Evolutionary conservation across 2,113 vertebrate species (phyloP).

Genomic region (Anoura caudifer): DNA sequence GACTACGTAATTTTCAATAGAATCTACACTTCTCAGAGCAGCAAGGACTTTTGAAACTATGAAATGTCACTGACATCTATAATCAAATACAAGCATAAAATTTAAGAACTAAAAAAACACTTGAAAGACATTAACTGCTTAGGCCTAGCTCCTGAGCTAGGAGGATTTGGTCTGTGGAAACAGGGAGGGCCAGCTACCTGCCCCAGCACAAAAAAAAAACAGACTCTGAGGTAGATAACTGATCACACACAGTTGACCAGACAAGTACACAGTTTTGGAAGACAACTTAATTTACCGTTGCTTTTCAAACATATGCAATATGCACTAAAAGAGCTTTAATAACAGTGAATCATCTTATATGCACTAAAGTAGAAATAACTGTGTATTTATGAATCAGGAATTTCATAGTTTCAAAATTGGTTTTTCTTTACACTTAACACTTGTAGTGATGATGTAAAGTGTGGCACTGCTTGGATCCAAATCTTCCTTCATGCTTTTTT

Average conservation of each 20-base stretch:
- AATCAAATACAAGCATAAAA: slow-evolving; percentile 89
- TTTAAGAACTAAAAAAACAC: slow-evolving; percentile 89
- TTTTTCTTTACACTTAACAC: slow-evolving; percentile 87
- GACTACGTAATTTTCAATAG: slow-evolving; percentile 88
- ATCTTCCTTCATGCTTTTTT: slow-evolving; percentile 91
- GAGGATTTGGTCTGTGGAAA: slow-evolving; percentile 96
- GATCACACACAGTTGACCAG: slow-evolving; percentile 94
- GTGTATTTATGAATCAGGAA: slow-evolving; percentile 87
- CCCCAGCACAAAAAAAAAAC: slow-evolving; percentile 92
- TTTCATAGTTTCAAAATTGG: slow-evolving; percentile 89
- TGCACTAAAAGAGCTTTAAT: slow-evolving; percentile 85
- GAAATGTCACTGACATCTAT: slow-evolving; percentile 91
- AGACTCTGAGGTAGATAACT: slow-evolving; percentile 99
- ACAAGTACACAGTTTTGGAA: slow-evolving; percentile 94
- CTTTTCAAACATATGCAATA: slow-evolving; percentile 85
- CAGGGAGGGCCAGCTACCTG: slow-evolving; percentile 97
- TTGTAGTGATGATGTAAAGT: slow-evolving; percentile 90
- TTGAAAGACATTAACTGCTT: slow-evolving; percentile 90
- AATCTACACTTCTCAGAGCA: slow-evolving; percentile 90
- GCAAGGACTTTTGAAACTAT: slow-evolving; percentile 92
- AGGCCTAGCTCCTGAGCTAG: slow-evolving; percentile 95
- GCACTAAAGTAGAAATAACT: slow-evolving; percentile 84
- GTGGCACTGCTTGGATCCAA: slow-evolving; percentile 95
- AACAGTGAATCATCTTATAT: slow-evolving; percentile 85
- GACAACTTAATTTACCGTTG: slow-evolving; percentile 90